phyloP scores from a whole-genome alignment of 1,140 invertebrate species.

The Streblospio benedicti region DNA sequence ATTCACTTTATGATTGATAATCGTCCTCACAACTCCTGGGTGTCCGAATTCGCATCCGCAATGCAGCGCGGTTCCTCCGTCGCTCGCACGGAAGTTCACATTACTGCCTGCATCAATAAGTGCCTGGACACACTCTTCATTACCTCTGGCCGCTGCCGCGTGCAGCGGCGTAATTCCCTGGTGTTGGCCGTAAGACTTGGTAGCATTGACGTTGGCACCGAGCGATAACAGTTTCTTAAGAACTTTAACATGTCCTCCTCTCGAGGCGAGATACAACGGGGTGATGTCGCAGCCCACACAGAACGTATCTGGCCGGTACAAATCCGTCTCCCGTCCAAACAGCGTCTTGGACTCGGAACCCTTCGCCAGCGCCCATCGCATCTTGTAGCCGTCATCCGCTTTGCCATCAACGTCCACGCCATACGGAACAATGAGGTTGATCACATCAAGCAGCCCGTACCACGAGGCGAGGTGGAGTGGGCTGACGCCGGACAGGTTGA shows the following conservation, averaged over 20 bases:
- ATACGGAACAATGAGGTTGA: background rate
- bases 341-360: background rate
- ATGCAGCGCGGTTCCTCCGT: conserved; percentile 15
- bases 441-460: conserved; percentile 10
- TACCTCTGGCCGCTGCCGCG: conserved; percentile 12
- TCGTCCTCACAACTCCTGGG: background rate
- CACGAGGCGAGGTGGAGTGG: conserved; percentile 7
- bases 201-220: conserved; percentile 7
- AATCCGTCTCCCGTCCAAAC: conserved; percentile 7
- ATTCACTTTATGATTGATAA: background rate
- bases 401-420: conserved; percentile 7
- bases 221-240: background rate
- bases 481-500: conserved; percentile 1
- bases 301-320: conserved; percentile 9
- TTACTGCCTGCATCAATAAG: conserved; percentile 1
- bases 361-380: conserved; percentile 1
- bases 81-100: conserved; percentile 8
- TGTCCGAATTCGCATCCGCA: conserved; percentile 9
- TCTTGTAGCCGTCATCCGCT: conserved; percentile 14
- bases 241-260: background rate
- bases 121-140: background rate
- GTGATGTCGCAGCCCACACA: conserved; percentile 10
- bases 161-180: conserved; percentile 11
- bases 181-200: conserved; percentile 11
- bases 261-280: conserved; percentile 9